A percentile compares a stretch with the other conserved stretches of the same genome.
Evolutionary conservation across 2,797 vertebrate genomes (phyloP).

Genomic region (Tangara arthus): DNA sequence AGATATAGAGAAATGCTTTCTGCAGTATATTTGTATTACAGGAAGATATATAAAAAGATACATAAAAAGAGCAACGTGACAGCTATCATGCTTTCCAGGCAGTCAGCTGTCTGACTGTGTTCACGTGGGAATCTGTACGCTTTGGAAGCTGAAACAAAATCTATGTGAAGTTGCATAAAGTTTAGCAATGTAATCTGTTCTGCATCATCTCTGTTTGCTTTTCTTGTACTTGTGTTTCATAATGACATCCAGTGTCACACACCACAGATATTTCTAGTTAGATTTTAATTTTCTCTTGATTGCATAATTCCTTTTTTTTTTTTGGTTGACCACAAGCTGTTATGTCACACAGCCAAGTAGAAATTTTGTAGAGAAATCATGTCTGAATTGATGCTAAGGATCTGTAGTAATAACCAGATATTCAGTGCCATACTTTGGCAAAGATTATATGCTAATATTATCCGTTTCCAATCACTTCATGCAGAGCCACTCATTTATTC

Average conservation of each 20-base stretch:
- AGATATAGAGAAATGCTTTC: neutral
- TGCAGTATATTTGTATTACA: neutral
- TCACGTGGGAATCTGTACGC: neutral
- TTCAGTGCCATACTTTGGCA: neutral
- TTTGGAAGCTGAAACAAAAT: neutral
- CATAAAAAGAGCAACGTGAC: neutral
- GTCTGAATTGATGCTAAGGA: neutral
- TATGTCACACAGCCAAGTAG: neutral
- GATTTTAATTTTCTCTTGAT: neutral
- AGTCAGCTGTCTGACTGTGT: neutral
- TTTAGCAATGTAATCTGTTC: neutral
- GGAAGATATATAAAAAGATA: neutral
- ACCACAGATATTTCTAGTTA: neutral
- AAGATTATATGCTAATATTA: conserved; percentile 31
- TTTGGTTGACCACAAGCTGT: neutral
- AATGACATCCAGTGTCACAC: neutral
- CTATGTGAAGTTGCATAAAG: neutral
- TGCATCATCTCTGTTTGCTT: neutral
- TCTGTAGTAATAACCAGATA: neutral
- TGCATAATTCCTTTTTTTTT: neutral
- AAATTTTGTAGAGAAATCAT: neutral
- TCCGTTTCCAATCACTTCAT: conserved; percentile 11
- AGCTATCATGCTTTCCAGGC: neutral
- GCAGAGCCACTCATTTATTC: conserved; percentile 13
- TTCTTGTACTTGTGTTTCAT: neutral